Evolutionary conservation across 2,113 vertebrate genomes (phyloP), one percentile per base, ranked within the genome.

Genomic region (Cyprinodon tularosa): DNA sequence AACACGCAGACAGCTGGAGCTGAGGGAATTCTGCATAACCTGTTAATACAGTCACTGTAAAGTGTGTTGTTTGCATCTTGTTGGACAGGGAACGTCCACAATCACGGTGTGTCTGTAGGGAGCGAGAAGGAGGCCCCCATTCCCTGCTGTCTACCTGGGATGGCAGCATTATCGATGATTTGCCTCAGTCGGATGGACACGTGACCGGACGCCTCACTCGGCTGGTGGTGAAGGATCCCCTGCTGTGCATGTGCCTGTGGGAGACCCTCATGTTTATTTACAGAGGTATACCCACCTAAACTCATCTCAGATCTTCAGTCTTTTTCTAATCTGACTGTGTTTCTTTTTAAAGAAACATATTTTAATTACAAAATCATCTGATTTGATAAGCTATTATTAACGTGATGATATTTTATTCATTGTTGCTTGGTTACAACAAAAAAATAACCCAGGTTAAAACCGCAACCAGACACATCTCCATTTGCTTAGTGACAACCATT

Each of bases 201-300:
- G 57, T 87, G 75, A 78, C 90, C 0, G 94, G 94, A 74, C 93
- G 93, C 0, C 96, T 96, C 0, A 89, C 96, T 50, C 95, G 94
- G 17, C 96, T 98, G 71, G 87, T 96, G 50, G 97, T 99, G 80
- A 98, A 97, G 93, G 97, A 99, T 57, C 88, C 89, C 0, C 66
- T 94, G 80, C 95, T 99, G 90, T 97, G 95, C 73, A 93, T 94
- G 40, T 98, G 97, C 86, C 90, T 98, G 68, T 95, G 95, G 57
- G 96, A 98, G 90, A 95, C 96, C 44, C 96, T 99, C 66, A 96
- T 94, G 95, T 99, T 99, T 91, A 96, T 99, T 79, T 99, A 99
- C 82, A 95, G 97, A 98, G 98, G 98, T 99, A 95, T 94, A 62
- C 47, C 48, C 57, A 62, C 12, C 47, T 45, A 66, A 38, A 72